These are phyloP conservation scores for Psittacula derbiana DNA, from an alignment of 2,797 vertebrate species.

Conservation along the genomic window DNA sequence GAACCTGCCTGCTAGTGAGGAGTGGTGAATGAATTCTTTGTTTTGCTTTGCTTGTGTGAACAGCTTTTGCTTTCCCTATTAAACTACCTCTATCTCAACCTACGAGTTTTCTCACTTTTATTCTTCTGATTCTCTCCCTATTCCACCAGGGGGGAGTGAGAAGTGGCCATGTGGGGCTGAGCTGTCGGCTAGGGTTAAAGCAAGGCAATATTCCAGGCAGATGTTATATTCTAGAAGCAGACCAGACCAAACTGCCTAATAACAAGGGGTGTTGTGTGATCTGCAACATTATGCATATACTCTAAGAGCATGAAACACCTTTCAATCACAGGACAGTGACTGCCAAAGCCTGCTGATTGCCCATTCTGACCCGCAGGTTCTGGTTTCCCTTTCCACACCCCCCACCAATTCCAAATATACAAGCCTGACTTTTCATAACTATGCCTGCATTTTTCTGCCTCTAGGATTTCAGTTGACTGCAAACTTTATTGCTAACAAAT, in stretches of 20 bases:
- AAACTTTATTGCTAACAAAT: neutral
- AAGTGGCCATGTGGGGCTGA: accelerated
- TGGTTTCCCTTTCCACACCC: neutral
- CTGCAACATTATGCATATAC: accelerated
- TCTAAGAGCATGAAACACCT: neutral
- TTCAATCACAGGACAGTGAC: neutral
- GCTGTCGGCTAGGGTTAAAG: neutral
- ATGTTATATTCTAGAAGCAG: neutral
- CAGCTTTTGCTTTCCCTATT: neutral
- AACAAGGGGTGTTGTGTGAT: neutral
- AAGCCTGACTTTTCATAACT: neutral
- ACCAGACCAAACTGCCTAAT: neutral
- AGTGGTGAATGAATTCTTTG: neutral
- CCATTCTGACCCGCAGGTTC: neutral
- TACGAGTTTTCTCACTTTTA: neutral
- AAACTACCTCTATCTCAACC: neutral
- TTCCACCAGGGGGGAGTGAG: neutral
- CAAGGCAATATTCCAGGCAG: neutral
- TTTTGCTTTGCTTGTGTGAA: neutral
- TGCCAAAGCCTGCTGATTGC: neutral
- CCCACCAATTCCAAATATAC: neutral
- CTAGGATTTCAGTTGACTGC: neutral
- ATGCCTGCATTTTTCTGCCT: neutral
- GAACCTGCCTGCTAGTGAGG: neutral
- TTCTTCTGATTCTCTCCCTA: accelerated